Evolutionary conservation across 2,113 vertebrate genomes (phyloP), one percentile per base, ranked within the genome.

Genomic region (Oryzias curvinotus): DNA sequence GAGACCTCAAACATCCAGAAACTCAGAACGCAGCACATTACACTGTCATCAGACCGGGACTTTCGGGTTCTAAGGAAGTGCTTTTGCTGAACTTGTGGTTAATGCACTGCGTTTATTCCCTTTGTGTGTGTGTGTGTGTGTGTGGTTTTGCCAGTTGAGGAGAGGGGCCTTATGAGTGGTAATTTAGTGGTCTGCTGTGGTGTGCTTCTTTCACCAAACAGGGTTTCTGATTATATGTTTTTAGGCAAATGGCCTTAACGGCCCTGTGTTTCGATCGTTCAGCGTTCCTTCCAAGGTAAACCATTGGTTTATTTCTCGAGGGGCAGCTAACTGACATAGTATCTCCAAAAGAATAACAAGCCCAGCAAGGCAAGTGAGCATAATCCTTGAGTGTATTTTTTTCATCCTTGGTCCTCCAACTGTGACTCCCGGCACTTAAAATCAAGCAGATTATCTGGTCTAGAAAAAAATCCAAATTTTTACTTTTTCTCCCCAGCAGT

Each of bases 201-300:
- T 81, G 76, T 77, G 76, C 75, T 77, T 84, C 56, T 58, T 78
- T 53, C 50, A 51, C 65, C 78, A 75, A 88, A 83, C 74, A 53
- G 60, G 64, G 12, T 55, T 42, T 57, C 52, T 54, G 68, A 87
- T 88, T 82, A 85, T 83, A 80, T 80, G 80, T 86, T 85, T 86
- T 85, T 36, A 65, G 81, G 81, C 53, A 66, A 81, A 83, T 51
- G 16, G 72, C 58, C 50, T 78, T 41, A 67, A 58, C 73, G 75
- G 67, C 73, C 76, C 60, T 36, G 50, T 19, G 3, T 84, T 15
- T 78, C 17, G 63, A 78, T 80, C 69, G 73, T 80, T 49, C 59
- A 46, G 15, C 57, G 81, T 83, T 87, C 70, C 57, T 84, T 90
- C 82, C 79, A 68, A 78, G 56, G 65, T 62, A 85, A 88, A 86